A percentile compares a stretch with the other conserved stretches of the same genome.
These are phyloP conservation scores for Cloeon dipterum DNA, from an alignment of 2,888 invertebrate genomes.

Conservation along the genomic window DNA sequence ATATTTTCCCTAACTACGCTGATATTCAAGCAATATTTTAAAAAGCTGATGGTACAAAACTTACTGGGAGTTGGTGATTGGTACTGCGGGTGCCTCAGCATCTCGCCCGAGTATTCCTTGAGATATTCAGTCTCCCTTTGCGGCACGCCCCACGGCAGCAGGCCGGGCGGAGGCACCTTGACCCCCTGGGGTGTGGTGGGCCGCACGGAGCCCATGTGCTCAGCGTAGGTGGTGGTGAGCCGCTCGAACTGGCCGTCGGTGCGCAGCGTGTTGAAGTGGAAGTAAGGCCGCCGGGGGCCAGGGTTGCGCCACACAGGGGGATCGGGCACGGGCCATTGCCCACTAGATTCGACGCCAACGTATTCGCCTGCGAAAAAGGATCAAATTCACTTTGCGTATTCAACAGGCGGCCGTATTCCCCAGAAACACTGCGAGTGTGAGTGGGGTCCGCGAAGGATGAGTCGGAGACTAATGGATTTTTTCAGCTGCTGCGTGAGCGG, in stretches of 20 bases:
- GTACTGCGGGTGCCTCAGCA: not conserved
- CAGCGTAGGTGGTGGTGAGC: not conserved
- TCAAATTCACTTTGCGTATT: too few relatives aligned
- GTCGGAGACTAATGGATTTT: too few relatives aligned
- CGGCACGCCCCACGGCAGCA: not conserved
- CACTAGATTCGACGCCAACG: too few relatives aligned
- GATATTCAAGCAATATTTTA: too few relatives aligned
- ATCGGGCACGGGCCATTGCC: not conserved
- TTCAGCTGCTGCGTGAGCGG: too few relatives aligned
- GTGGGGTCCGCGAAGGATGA: too few relatives aligned
- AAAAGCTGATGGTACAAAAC: too few relatives aligned
- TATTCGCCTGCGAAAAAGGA: too few relatives aligned
- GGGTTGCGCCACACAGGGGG: not conserved
- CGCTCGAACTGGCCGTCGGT: not conserved
- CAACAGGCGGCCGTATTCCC: too few relatives aligned
- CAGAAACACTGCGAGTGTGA: too few relatives aligned
- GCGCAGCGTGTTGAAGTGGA: not conserved
- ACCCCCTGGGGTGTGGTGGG: not conserved
- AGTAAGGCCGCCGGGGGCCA: not conserved
- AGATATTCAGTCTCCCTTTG: not conserved
- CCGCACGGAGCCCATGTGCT: not conserved
- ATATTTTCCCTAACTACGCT: too few relatives aligned
- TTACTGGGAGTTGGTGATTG: too few relatives aligned
- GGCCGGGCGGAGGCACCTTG: not conserved
- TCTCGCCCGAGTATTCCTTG: not conserved